Base-by-base conservation (phyloP, 2,888 invertebrate species). In the Nycteola revayana region DNA sequence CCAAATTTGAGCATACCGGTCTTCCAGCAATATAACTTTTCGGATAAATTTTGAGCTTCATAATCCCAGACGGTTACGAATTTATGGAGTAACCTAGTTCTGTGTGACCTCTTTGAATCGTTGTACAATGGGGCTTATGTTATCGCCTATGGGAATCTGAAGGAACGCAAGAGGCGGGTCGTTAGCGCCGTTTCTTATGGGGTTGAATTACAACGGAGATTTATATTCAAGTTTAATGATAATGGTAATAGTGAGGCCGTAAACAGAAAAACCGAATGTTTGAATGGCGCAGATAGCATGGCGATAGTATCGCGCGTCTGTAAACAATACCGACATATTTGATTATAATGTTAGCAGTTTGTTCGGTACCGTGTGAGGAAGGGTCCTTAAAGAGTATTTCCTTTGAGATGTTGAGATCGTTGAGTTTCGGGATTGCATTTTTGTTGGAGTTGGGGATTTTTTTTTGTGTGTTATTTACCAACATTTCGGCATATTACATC, bases 31-130 rank as follows among this genome's bases (percentile, higher is more conserved):
- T n/a, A n/a, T 57, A 61, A 66, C 63, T 66, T 66, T 64, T 42
- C 55, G 72, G 67, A 66, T 71, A 69, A 72, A 74, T 73, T 68
- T 58, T 57, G 63, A 62, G 66, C 65, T 64, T 73, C 68, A 72
- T 75, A 76, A 76, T 71, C 73, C 68, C 49, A 62, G 60, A 65
- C 68, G 53, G 42, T 67, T 63, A 72, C 70, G 71, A 74, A 76
- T 76, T 74, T 74, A 72, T 69, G 54, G 66, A 65, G 60, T 49
- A 53, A 49, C 55, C 66, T 55, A 52, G 56, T 57, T 60, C 53
- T 45, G 50, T 51, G 59, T 61, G 71, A 71, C 68, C 73, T 61
- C 60, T 49, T 52, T 63, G 66, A 74, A 66, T 70, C 55, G 46
- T 37, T 42, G 49, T 56, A 60, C 57, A 60, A 58, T 53, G 52